Evolutionary conservation across 2,113 vertebrate genomes (phyloP), one percentile per base, ranked within the genome.

Genomic region (Leucopsar rothschildi): DNA sequence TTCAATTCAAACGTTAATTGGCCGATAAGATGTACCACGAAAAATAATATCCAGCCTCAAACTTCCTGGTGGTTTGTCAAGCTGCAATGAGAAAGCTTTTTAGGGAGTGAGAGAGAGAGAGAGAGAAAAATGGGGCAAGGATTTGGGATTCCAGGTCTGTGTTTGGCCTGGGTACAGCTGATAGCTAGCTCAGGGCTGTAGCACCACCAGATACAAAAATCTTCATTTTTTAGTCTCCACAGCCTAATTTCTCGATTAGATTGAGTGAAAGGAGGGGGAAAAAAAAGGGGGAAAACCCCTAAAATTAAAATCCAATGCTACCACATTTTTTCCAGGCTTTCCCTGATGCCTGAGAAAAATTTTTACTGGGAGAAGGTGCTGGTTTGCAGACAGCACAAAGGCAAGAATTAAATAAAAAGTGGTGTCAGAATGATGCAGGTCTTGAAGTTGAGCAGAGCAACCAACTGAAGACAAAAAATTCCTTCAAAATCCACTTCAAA

Each of bases 1-100:
- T 93, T 80, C 66, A 78, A 92, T 94, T 93, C n/a, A 88, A 93
- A 14, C 64, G 35, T 7, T 85, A 92, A 94, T 95, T 92, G 86
- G 49, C 49, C 0, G 82, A 93, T 95, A 96, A 95, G 73, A 53
- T 88, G 91, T 47, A 45, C 68, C 53, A 3, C 37, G 7, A 90
- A 86, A 71, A 92, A 95, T n/a, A 95, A 92, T 47, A 77, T 6
- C 70, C 76, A 75, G 86, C 19, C 56, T 73, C 82, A 3, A 19
- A 45, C 33, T 68, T 52, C 45, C 73, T 50, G 90, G 91, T 42
- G 76, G 80, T 35, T 95, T 65, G 75, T 73, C 68, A 50, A 15
- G 56, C 6, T 14, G 70, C 63, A 73, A 73, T 6, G 33, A 40
- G 79, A 73, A 76, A 66, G 53, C 2, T 71, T 69, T 40, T 69